A percentile compares a stretch with the other conserved stretches of the same genome.
phyloP scores from a whole-genome alignment of 1,140 invertebrate genomes.

The Apis laboriosa region DNA sequence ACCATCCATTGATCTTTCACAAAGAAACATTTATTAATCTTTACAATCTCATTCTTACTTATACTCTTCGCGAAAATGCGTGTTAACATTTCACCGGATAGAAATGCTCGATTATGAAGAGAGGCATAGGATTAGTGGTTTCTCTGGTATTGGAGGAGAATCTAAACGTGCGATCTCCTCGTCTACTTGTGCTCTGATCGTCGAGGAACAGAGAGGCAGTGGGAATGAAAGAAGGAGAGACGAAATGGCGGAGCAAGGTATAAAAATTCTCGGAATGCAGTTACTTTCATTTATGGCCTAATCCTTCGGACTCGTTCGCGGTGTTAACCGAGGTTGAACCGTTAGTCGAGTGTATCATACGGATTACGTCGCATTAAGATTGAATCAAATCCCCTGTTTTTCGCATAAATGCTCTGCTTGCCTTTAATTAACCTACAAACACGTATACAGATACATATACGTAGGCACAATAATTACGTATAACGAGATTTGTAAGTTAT shows the following conservation, averaged over 20 bases:
- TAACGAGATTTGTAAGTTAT: not conserved
- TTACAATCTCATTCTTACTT: not conserved
- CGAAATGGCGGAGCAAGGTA: conserved; percentile 51
- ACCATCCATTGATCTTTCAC: too few species aligned
- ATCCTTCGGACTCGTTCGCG: conserved; percentile 58
- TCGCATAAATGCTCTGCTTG: not conserved
- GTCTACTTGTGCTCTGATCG: not conserved
- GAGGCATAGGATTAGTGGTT: not conserved
- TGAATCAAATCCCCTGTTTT: not conserved
- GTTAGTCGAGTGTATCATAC: conserved; percentile 30
- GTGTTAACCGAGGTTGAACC: conserved; percentile 42
- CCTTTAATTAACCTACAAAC: not conserved
- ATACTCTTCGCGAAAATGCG: not conserved
- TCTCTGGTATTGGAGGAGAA: not conserved
- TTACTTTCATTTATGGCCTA: conserved; percentile 74
- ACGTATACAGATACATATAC: not conserved
- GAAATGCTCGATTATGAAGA: not conserved
- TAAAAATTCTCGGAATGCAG: conserved; percentile 69
- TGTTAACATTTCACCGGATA: not conserved
- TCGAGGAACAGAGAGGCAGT: conserved; percentile 22
- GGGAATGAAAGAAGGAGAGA: conserved; percentile 46
- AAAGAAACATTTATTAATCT: too few species aligned
- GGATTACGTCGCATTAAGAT: conserved; percentile 10
- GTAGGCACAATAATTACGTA: not conserved
- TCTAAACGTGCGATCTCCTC: conserved; percentile 1